Base-by-base conservation (phyloP, 35 echinoderm and acorn worm genomes). In the Hemicentrotus pulcherrimus region DNA sequence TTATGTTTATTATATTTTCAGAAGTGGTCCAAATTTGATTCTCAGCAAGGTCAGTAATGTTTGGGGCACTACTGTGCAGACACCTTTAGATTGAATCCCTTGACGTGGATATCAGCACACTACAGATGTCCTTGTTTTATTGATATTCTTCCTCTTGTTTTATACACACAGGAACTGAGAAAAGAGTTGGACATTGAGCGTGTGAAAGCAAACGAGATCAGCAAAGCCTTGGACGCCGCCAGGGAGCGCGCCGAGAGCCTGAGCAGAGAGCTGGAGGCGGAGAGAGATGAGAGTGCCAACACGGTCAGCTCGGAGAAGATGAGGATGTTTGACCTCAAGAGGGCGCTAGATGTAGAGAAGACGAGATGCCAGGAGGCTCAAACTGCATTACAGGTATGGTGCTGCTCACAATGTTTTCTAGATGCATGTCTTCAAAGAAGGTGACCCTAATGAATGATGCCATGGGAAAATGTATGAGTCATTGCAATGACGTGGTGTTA, bases 261-360 rank as follows among this genome's bases (percentile, higher is more conserved):
- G 18, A 65, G 95, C 31, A 93, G 96, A 41, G 97, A 99, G 86
- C 93, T 99, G 46, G 96, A 99, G 35, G 31, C 95, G 46, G 97
- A 96, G 85, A 95, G 86, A 46, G 91, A 85, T 18, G 91, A 98
- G 88, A 96, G 95, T 0, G 35, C 88, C 47, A 98, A 48, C 47
- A 94, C 94, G 47, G 94, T 95, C 95, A 94, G 94, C 61, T 95
- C 96, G 24, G 97, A 99, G 86, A 95, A 96, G 52, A 60, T 96
- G 15, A 97, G 95, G 95, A 90, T 95, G 24, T 89, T 95, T 2
- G 98, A 99, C 22, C 60, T 99, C 41, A 98, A 98, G 94, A 95
- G 96, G 31, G 94, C 95, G 31, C 61, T 99, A 10, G 98, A 99
- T 2, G 96, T 99, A 28, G 98, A 99, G 93, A 97, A 96, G 95